Evolutionary conservation across 2,888 invertebrate genomes (phyloP).

Genomic region (Crocallis elinguaria): DNA sequence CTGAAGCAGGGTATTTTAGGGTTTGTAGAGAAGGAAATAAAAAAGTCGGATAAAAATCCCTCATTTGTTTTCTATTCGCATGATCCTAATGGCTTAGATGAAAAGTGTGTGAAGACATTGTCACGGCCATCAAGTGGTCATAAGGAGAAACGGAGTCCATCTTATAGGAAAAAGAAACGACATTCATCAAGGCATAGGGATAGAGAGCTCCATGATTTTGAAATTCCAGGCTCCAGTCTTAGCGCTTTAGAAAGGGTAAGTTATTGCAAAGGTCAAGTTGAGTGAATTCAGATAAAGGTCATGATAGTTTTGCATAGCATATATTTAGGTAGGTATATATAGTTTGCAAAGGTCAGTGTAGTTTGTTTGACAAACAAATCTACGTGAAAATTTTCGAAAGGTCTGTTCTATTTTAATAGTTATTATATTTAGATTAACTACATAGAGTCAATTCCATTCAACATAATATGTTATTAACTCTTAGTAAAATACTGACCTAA

Average conservation of each 20-base stretch:
- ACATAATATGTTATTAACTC: too few species aligned
- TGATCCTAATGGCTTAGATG: constrained; percentile 77
- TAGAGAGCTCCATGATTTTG: constrained; percentile 78
- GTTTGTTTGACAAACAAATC: constrained; percentile 3
- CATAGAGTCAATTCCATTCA: too few species aligned
- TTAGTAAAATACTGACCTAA: too few species aligned
- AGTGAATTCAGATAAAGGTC: constrained; percentile 6
- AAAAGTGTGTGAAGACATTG: constrained; percentile 72
- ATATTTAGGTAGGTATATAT: too few species aligned
- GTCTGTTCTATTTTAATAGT: not conserved
- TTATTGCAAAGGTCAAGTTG: constrained; percentile 12
- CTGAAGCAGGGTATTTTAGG: constrained; percentile 81
- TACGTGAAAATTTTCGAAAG: not conserved
- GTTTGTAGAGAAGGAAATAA: constrained; percentile 81
- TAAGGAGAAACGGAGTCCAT: constrained; percentile 78
- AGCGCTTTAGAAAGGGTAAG: constrained; percentile 79
- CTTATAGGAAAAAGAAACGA: constrained; percentile 77
- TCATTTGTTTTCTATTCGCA: constrained; percentile 81
- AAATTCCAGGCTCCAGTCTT: constrained; percentile 79
- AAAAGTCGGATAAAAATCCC: constrained; percentile 78
- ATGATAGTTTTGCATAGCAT: constrained; percentile 5
- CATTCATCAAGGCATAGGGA: constrained; percentile 77
- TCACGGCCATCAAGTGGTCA: constrained; percentile 79
- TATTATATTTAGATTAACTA: too few species aligned
- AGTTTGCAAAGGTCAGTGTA: constrained; percentile 17